phyloP scores from a whole-genome alignment of 2,113 vertebrate species.

The Albula glossodonta region DNA sequence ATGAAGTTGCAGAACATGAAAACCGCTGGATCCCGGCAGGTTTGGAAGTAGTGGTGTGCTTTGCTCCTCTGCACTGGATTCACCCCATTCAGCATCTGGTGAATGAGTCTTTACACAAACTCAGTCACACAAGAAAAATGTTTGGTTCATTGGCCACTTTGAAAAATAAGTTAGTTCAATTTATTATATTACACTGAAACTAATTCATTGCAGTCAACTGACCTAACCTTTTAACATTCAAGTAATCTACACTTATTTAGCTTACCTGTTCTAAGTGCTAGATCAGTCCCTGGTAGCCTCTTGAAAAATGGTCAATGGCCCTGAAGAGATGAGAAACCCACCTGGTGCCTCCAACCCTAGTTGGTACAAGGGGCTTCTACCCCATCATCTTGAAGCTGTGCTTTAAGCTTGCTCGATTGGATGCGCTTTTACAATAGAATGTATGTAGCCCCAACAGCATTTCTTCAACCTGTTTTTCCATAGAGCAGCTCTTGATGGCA shows the following conservation, averaged over 20 bases:
- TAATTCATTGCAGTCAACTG: neutral
- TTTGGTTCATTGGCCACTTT: neutral
- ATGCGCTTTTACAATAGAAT: constrained; percentile 13
- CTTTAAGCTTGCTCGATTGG: constrained; percentile 11
- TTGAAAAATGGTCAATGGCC: constrained; percentile 14
- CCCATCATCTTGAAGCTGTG: neutral
- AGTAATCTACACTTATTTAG: neutral
- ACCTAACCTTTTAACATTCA: neutral
- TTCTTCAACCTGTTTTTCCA: neutral
- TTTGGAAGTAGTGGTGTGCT: neutral
- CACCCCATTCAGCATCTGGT: neutral
- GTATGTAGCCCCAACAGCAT: neutral
- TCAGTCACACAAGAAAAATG: neutral
- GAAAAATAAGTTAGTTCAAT: neutral
- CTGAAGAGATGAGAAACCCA: constrained; percentile 9
- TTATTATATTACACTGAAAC: neutral
- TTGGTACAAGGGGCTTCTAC: neutral
- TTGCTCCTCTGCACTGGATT: neutral
- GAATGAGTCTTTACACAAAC: neutral
- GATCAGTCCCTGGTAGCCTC: neutral
- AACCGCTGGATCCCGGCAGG: neutral
- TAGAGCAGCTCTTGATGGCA: constrained; percentile 9
- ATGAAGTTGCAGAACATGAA: neutral
- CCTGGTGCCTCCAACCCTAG: constrained; percentile 7
- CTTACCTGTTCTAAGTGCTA: neutral